Percentiles rank a stretch among this genome's conserved stretches.
phyloP scores from a whole-genome alignment of 2,113 vertebrate species.

The Uria aalge region DNA sequence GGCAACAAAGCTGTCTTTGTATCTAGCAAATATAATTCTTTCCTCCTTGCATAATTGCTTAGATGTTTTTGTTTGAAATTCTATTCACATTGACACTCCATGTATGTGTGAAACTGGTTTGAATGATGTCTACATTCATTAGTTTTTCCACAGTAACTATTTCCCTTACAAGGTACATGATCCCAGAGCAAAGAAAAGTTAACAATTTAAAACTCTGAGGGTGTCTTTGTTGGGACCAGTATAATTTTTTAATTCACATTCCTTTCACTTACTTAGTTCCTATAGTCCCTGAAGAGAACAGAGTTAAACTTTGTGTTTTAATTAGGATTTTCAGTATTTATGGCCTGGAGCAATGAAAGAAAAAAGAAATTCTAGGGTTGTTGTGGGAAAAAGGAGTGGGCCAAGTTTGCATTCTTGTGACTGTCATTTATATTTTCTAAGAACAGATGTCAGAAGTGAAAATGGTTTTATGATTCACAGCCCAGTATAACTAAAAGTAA shows the following conservation, averaged over 20 bases:
- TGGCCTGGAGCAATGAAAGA: conserved; percentile 30
- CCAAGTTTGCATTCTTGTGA: not conserved
- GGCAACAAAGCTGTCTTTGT: conserved; percentile 69
- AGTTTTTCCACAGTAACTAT: conserved; percentile 49
- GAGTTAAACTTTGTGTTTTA: conserved; percentile 65
- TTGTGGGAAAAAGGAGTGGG: conserved; percentile 24
- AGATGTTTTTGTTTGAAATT: conserved; percentile 68
- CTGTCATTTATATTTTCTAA: conserved; percentile 26
- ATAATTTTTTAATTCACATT: conserved; percentile 53
- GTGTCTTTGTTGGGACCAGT: conserved; percentile 44
- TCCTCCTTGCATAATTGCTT: conserved; percentile 43
- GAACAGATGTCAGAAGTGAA: conserved; percentile 28
- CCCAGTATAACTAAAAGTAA: not conserved
- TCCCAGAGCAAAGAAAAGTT: conserved; percentile 58
- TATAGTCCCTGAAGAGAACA: conserved; percentile 52
- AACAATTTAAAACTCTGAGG: conserved; percentile 42
- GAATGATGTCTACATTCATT: conserved; percentile 59
- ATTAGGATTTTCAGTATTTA: conserved; percentile 64
- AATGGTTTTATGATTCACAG: not conserved
- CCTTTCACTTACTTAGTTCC: conserved; percentile 41
- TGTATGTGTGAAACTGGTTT: conserved; percentile 52
- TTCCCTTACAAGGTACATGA: conserved; percentile 41
- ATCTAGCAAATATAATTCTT: conserved; percentile 66
- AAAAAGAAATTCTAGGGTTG: conserved; percentile 16
- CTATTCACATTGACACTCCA: conserved; percentile 60